A percentile compares a stretch with the other conserved stretches of the same genome.
phyloP scores from a whole-genome alignment of 2,888 invertebrate species.

The Trilocha varians region DNA sequence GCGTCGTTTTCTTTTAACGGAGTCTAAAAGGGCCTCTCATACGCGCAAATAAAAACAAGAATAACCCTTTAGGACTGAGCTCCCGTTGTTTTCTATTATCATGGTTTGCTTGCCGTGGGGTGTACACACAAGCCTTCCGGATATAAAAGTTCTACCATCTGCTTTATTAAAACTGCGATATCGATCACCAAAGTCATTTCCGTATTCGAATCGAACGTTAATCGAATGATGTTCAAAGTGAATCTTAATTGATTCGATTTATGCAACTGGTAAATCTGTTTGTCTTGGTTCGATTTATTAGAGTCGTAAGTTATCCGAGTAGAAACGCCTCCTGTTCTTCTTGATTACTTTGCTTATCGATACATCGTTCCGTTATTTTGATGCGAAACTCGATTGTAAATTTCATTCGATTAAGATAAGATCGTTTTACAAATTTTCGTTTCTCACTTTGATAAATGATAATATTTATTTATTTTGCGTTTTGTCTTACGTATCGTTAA shows the following conservation, averaged over 20 bases:
- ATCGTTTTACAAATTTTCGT: not conserved
- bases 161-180: slow-evolving; percentile 69
- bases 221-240: slow-evolving; percentile 42
- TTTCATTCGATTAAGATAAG: slow-evolving; percentile 1
- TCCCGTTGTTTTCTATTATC: slow-evolving; percentile 66
- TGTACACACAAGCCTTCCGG: slow-evolving; percentile 43
- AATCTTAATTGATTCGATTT: slow-evolving; percentile 54
- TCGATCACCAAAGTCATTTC: slow-evolving; percentile 49
- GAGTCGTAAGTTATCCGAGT: slow-evolving; percentile 41
- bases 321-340: slow-evolving; percentile 46
- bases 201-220: slow-evolving; percentile 35
- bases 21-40: slow-evolving; percentile 43
- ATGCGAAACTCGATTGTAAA: slow-evolving; percentile 5
- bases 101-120: slow-evolving; percentile 57
- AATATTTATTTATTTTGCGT: not conserved
- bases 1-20: slow-evolving; percentile 49
- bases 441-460: not conserved
- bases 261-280: slow-evolving; percentile 45
- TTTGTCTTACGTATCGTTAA: not conserved
- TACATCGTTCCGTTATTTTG: slow-evolving; percentile 34
- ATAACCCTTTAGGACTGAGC: slow-evolving; percentile 57
- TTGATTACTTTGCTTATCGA: slow-evolving; percentile 51
- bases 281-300: slow-evolving; percentile 60
- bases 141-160: slow-evolving; percentile 60
- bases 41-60: slow-evolving; percentile 57